These are phyloP conservation scores for Microcebus tavaratra DNA, from an alignment of 2,113 vertebrate genomes.

Conservation along the genomic window DNA sequence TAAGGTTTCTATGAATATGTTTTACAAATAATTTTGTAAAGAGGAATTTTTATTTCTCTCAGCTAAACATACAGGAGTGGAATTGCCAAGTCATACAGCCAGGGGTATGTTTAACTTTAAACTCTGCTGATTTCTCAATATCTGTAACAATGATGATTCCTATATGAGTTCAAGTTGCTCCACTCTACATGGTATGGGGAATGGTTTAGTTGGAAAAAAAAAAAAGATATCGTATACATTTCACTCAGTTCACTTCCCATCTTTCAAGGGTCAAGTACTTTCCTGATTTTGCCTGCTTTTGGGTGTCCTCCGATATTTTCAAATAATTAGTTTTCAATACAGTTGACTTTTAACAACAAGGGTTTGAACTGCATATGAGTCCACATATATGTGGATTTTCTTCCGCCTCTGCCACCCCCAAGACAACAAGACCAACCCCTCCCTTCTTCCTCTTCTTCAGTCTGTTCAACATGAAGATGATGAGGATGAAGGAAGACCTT, in stretches of 20 bases:
- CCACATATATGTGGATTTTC: no score
- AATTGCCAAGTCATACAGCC: background rate
- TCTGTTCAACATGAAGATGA: no score
- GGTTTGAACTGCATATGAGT: no score
- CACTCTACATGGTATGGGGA: background rate
- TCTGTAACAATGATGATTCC: background rate
- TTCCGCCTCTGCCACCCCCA: no score
- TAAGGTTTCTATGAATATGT: background rate
- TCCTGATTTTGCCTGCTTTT: background rate
- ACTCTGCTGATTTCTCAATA: background rate
- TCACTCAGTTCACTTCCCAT: background rate
- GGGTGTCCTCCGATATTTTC: background rate
- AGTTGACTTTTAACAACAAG: no score
- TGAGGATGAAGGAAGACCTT: no score
- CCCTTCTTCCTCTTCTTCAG: no score
- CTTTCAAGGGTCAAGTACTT: background rate
- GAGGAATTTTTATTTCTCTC: background rate
- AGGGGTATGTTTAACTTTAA: background rate
- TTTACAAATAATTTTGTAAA: slow-evolving; percentile 5
- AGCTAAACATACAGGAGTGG: background rate
- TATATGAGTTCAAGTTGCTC: background rate
- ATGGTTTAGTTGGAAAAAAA: background rate
- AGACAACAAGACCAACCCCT: no score
- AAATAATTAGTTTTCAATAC: background rate
- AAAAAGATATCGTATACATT: background rate